Conservation (phyloP, 2,797 vertebrate genomes). For the Pagetopsis macropterus region DNA sequence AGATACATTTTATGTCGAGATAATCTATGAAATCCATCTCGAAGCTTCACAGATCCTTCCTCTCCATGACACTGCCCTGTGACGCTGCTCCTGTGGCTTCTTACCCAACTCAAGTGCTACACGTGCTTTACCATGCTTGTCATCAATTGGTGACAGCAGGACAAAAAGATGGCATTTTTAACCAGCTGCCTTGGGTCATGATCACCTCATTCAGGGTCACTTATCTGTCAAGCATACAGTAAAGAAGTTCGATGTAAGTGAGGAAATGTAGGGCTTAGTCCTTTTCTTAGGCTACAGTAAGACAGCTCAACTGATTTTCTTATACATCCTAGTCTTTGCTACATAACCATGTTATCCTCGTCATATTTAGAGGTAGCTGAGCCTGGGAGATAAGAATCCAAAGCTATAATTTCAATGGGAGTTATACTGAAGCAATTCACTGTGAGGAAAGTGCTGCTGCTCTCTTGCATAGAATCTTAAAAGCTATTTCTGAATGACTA, state of each 20-base stretch:
- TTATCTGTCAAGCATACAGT: slow-evolving; percentile 26
- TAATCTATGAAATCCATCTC: slow-evolving; percentile 26
- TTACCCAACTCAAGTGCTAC: slow-evolving; percentile 29
- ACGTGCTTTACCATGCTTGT: slow-evolving; percentile 31
- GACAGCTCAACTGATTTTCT: slow-evolving; percentile 12
- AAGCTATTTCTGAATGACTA: not conserved
- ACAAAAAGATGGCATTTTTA: slow-evolving; percentile 62
- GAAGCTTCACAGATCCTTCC: slow-evolving; percentile 6
- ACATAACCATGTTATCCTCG: not conserved
- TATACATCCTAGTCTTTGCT: not conserved
- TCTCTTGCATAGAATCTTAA: not conserved
- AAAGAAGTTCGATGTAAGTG: slow-evolving; percentile 17
- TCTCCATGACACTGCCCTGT: slow-evolving; percentile 2
- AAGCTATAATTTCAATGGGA: not conserved
- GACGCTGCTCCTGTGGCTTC: slow-evolving; percentile 4
- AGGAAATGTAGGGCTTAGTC: slow-evolving; percentile 12
- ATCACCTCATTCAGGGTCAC: slow-evolving; percentile 24
- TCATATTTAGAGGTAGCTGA: not conserved
- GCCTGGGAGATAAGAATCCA: not conserved
- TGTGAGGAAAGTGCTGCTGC: not conserved
- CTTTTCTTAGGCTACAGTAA: slow-evolving; percentile 21
- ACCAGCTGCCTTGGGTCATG: slow-evolving; percentile 17
- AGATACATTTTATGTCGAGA: slow-evolving; percentile 29
- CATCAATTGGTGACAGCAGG: slow-evolving; percentile 34
- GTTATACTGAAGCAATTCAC: slow-evolving; percentile 5